Base-by-base conservation (phyloP, 2,113 vertebrate species). In the Paedocypris sp. region DNA sequence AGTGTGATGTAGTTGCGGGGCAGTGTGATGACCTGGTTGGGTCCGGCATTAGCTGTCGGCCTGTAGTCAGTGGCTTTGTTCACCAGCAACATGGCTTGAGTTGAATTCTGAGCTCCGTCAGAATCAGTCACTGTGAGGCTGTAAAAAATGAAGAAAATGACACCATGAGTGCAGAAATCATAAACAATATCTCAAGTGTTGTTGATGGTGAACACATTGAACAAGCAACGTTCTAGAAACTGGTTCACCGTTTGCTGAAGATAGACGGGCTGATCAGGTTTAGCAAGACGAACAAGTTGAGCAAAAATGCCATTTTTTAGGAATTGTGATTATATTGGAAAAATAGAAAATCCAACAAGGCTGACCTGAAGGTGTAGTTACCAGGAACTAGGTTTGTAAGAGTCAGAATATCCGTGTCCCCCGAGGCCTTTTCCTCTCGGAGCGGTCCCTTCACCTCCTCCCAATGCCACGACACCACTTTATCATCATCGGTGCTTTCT, bases 401-500 rank as follows among this genome's bases (percentile, higher is more conserved):
- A 0, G 82, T 96, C 77, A 99, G 80, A 54, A 96, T 82, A 18
- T 80, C 62, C 3, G 83, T 91, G 49, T 93, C 86, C 1, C 86
- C 91, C 3, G 90, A 92, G 45, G 93, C 89, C 72, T 95, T 99
- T 63, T 92, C 91, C 70, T 97, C 93, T 72, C 93, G 73, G 67
- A 99, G 77, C 1, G 95, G 95, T 6, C 95, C 94, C 72, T 94
- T 97, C 61, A 95, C 83, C 50, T 99, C 93, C 50, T 98, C 95
- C 95, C 94, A 99, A 70, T 89, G 89, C 79, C 90, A 99, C 10
- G 78, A 79, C 71, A 94, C 88, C 25, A 99, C 90, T 77, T 79
- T 91, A 71, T 98, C 92, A 73, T 99, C 95, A 57, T 99, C 94
- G 0, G 90, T 95, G 81, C 95, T 99, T 78, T 92, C 95, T 93